Evolutionary conservation across 2,888 invertebrate genomes (phyloP).

Genomic region (Cataglyphis cursor): DNA sequence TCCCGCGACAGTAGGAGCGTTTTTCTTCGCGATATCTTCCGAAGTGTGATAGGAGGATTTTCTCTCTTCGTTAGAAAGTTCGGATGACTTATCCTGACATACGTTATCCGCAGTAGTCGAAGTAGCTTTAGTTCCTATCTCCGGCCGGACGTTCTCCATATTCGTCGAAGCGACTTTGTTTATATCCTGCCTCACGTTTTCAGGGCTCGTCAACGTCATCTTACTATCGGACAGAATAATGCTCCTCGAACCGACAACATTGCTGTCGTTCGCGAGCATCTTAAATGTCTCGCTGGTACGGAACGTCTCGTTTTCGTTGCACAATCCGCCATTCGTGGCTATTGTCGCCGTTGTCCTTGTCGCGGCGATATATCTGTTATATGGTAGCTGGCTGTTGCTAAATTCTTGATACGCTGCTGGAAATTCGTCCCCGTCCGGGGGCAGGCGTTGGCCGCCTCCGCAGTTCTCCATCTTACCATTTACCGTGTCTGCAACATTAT

Average conservation of each 20-base stretch:
- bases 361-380: conserved; percentile 69
- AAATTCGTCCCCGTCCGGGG: conserved; percentile 94
- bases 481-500: conserved; percentile 69
- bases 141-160: conserved; percentile 58
- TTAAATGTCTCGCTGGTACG: conserved; percentile 71
- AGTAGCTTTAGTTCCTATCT: conserved; percentile 54
- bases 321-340: conserved; percentile 59
- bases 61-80: conserved; percentile 36
- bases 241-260: conserved; percentile 64
- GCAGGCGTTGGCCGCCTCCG: conserved; percentile 91
- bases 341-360: conserved; percentile 68
- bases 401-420: conserved; percentile 90
- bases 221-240: conserved; percentile 62
- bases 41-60: conserved; percentile 38
- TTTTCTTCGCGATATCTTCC: conserved; percentile 62
- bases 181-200: conserved; percentile 62
- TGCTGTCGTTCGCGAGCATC: conserved; percentile 67
- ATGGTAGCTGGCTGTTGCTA: conserved; percentile 81
- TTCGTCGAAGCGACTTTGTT: conserved; percentile 56
- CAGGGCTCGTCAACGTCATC: conserved; percentile 53
- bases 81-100: conserved; percentile 52
- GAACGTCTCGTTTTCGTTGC: conserved; percentile 70
- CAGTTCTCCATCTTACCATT: conserved; percentile 87
- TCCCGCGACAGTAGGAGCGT: conserved; percentile 31
- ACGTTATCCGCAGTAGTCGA: conserved; percentile 52